A percentile compares a stretch with the other conserved stretches of the same genome.
These are phyloP conservation scores for Chesias legatella DNA, from an alignment of 2,888 invertebrate genomes.

Conservation along the genomic window DNA sequence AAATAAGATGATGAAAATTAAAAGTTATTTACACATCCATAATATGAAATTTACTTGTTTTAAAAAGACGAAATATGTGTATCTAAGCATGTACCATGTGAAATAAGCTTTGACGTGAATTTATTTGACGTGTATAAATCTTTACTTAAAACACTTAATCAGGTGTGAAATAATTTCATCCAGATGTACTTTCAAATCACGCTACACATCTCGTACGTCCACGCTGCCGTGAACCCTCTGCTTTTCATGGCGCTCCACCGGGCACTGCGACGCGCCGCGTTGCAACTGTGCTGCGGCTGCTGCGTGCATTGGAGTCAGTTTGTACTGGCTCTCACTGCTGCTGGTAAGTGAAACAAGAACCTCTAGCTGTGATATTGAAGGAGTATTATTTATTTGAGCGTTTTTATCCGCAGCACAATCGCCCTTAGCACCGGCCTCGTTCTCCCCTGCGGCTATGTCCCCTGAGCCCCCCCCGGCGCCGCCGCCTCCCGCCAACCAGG, in stretches of 20 bases:
- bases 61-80: too few relatives aligned
- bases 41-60: too few relatives aligned
- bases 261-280: slow-evolving; percentile 85
- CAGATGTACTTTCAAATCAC: slow-evolving; percentile 86
- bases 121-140: too few relatives aligned
- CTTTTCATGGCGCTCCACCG: slow-evolving; percentile 89
- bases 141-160: not conserved
- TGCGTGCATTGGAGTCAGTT: slow-evolving; percentile 83
- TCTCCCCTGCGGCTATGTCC: slow-evolving; percentile 78
- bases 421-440: slow-evolving; percentile 81
- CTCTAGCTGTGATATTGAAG: not conserved
- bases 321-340: slow-evolving; percentile 76
- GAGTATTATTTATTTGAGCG: not conserved
- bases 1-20: too few relatives aligned
- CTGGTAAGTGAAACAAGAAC: slow-evolving; percentile 46
- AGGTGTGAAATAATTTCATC: slow-evolving; percentile 1
- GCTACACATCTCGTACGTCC: slow-evolving; percentile 92
- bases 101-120: too few relatives aligned
- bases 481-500: slow-evolving; percentile 72
- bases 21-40: too few relatives aligned
- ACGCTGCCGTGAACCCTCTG: slow-evolving; percentile 91
- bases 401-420: slow-evolving; percentile 66
- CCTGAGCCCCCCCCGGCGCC: slow-evolving; percentile 82
- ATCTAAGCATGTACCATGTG: too few relatives aligned
- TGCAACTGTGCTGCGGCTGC: slow-evolving; percentile 88